Evolutionary conservation across 2,113 vertebrate genomes (phyloP).

Genomic region (Cricetomys ansorgei): DNA sequence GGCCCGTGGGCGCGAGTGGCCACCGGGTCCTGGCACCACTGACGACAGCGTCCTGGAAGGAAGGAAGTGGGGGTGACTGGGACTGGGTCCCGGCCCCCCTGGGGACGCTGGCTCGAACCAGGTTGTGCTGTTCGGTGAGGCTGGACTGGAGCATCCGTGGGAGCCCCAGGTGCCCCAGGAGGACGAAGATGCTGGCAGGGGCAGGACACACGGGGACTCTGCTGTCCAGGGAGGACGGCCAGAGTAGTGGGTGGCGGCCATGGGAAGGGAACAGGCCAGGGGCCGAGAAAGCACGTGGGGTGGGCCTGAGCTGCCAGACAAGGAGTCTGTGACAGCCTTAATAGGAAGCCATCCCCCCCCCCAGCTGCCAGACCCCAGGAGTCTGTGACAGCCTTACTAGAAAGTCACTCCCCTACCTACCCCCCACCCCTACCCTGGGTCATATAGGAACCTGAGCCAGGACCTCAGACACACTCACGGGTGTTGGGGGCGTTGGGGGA

Average conservation of each 20-base stretch:
- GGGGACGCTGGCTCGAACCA: neutral
- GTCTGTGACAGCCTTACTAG: neutral
- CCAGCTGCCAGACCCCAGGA: accelerated
- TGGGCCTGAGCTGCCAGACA: no score
- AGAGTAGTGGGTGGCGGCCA: neutral
- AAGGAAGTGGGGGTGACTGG: conserved; percentile 77
- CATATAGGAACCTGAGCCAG: neutral
- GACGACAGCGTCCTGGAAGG: conserved; percentile 74
- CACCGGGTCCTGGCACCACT: conserved; percentile 47
- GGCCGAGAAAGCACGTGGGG: no score
- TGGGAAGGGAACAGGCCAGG: neutral
- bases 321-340: no score
- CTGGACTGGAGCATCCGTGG: neutral
- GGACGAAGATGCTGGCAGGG: accelerated
- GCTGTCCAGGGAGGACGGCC: neutral
- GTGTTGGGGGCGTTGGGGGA: no score
- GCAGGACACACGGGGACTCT: neutral
- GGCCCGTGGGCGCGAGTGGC: conserved; percentile 46
- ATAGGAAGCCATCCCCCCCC: no score
- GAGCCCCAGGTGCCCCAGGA: neutral
- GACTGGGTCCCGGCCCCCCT: neutral
- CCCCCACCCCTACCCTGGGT: neutral
- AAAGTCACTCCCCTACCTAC: neutral
- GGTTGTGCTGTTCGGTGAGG: neutral
- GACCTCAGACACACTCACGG: neutral